Base-by-base conservation (phyloP, 2,888 invertebrate species). In the Galerucella calmariensis region DNA sequence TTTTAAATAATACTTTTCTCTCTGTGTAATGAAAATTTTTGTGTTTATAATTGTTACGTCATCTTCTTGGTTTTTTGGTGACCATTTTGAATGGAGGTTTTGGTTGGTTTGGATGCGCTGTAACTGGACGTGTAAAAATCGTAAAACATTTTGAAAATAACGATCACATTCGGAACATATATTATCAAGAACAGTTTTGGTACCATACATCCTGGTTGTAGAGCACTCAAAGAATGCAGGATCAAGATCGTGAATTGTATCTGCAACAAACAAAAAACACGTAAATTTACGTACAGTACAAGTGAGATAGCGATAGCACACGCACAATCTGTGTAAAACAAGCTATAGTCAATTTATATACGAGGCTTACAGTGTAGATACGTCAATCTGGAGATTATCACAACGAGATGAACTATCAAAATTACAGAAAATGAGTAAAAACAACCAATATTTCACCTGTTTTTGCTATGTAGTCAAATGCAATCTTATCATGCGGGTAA, bases 71-170 rank as follows among this genome's bases (percentile, higher is more conserved):
- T 48, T 44, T 14, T 24, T 14, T 68, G 12, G 14, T 72, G 41
- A 35, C 61, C 67, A 63, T 68, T 70, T 58, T 63, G 53, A 27
- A 35, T 63, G 1, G 35, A 9, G 9, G 41, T 85, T 71, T 74
- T 51, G 24, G 71, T 51, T 62, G 86, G 85, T 68, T 79, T 83
- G 70, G 79, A 41, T 62, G 27, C n/a, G 8, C 9, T 82, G 81
- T 93, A 93, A 67, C 90, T 89, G 71, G 89, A 88, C 77, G 88
- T 89, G 80, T 92, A 94, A 85, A 94, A 94, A 72, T 92, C 89
- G 79, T 91, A 92, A 82, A 94, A 94, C 89, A 94, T 91, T 84
- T 92, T 92, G 83, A 92, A 92, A 65, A 94, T 91, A 71, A 92
- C 85, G 73, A 89, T 76, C 3, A 94, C 89, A 79, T 93, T 92